Base-by-base conservation (phyloP, 2,888 invertebrate species). In the Mactromeris polynyma region DNA sequence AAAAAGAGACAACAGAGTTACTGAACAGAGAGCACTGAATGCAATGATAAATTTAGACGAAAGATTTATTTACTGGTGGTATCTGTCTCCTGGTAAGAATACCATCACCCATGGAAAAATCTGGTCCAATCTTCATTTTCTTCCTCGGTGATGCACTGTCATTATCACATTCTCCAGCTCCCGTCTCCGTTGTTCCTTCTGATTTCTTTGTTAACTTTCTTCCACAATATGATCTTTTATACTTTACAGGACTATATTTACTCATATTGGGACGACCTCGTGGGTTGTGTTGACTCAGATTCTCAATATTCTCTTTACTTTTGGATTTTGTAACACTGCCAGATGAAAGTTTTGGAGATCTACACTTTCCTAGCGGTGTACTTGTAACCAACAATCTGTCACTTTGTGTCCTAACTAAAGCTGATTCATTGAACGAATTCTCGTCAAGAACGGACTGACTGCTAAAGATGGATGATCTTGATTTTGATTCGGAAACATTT, bases 71-170 rank as follows among this genome's bases (percentile, higher is more conserved):
- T 89, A 95, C 95, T 93, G 92, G 93, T 11, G 94, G 95, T 82
- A 96, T 86, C 21, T 94, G 88, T 40, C 95, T 88, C 51, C 94
- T 84, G 9, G 95, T 93, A 11, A 95, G 78, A 11, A 95, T 89
- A 11, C 96, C 96, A 86, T 94, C 91, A 9, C 93, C 93, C 17
- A 93, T 31, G 33, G 90, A 87, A 11, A 94, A 81, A n/a, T 93
- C 87, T 38, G 89, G 87, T 26, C 36, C 46, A 38, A 89, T 82
- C 46, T 83, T 90, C 85, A 85, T 73, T 64, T 88, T 90, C 87
- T 92, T 92, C 46, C 79, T 79, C 11, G 91, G 90, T 77, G 93
- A 85, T 9, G 33, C 73, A 19, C 77, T 86, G 7, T 85, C 82
- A 17, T 26, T 58, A 19, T 42, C 40, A 19, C 36, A 17, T 33